Conservation (phyloP, 2,888 invertebrate genomes). For the Fragum whitleyi region DNA sequence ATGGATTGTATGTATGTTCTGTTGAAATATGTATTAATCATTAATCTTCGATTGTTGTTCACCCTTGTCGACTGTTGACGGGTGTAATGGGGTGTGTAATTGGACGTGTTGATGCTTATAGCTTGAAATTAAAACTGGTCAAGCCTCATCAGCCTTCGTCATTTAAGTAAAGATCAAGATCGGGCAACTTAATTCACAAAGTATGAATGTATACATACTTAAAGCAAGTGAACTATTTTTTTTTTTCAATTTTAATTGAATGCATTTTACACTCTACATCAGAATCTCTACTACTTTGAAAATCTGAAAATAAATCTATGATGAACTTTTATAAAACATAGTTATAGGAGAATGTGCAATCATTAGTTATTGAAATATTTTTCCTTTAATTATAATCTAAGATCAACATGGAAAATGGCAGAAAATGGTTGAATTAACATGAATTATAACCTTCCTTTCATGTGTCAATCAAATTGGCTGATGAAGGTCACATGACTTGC, state of each 20-base stretch:
- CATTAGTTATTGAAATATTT: too few species aligned
- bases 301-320: too few species aligned
- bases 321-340: too few species aligned
- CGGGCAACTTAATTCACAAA: background rate
- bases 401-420: background rate
- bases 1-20: too few species aligned
- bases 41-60: slow-evolving; percentile 25
- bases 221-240: too few species aligned
- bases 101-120: slow-evolving; percentile 35
- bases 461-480: slow-evolving; percentile 45
- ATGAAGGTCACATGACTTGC: slow-evolving; percentile 41
- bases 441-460: slow-evolving; percentile 49
- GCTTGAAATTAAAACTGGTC: slow-evolving; percentile 37
- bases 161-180: background rate
- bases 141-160: background rate
- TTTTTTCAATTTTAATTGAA: too few species aligned
- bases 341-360: too few species aligned
- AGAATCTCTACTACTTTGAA: too few species aligned
- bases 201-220: background rate
- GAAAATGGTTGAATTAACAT: slow-evolving; percentile 27
- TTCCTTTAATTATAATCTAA: too few species aligned
- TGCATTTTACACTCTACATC: too few species aligned
- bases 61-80: slow-evolving; percentile 23
- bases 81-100: slow-evolving; percentile 33
- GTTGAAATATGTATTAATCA: slow-evolving; percentile 26